Evolutionary conservation across 2,797 vertebrate genomes (phyloP).

Genomic region (Typhlichthys eigenmanni): DNA sequence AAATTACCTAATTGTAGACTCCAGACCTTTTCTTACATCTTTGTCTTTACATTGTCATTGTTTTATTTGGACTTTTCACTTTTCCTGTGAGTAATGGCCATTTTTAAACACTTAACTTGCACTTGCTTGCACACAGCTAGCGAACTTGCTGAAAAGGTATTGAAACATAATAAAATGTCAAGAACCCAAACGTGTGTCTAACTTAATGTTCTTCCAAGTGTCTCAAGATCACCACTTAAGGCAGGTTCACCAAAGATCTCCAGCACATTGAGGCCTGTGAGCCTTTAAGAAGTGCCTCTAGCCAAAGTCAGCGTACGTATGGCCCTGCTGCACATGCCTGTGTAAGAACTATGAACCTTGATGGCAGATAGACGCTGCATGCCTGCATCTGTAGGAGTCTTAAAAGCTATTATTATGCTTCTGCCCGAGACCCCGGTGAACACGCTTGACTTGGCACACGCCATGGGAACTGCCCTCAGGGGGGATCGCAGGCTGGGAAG

Average conservation of each 20-base stretch:
- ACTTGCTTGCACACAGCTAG: background rate
- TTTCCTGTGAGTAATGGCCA: background rate
- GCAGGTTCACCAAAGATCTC: too few species aligned
- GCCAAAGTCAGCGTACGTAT: slow-evolving; percentile 6
- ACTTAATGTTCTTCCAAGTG: background rate
- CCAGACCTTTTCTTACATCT: too few species aligned
- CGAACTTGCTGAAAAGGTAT: background rate
- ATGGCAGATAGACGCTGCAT: slow-evolving; percentile 39
- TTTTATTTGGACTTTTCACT: slow-evolving; percentile 3
- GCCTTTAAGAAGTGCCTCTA: background rate
- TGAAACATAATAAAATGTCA: background rate
- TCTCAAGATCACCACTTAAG: too few species aligned
- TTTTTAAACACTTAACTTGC: background rate
- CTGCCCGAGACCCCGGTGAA: slow-evolving; percentile 57
- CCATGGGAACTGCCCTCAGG: slow-evolving; percentile 79
- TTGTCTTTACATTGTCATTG: background rate
- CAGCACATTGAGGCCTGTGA: too few species aligned
- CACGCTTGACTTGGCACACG: slow-evolving; percentile 64
- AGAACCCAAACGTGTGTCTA: background rate
- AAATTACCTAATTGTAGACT: too few species aligned
- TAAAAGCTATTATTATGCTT: slow-evolving; percentile 49
- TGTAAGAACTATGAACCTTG: slow-evolving; percentile 7
- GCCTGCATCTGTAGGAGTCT: slow-evolving; percentile 60
- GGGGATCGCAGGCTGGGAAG: slow-evolving; percentile 73
- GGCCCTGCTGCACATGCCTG: slow-evolving; percentile 20